Evolutionary conservation across 2,888 invertebrate genomes (phyloP).

Genomic region (Lepidocyrtoides sp.): DNA sequence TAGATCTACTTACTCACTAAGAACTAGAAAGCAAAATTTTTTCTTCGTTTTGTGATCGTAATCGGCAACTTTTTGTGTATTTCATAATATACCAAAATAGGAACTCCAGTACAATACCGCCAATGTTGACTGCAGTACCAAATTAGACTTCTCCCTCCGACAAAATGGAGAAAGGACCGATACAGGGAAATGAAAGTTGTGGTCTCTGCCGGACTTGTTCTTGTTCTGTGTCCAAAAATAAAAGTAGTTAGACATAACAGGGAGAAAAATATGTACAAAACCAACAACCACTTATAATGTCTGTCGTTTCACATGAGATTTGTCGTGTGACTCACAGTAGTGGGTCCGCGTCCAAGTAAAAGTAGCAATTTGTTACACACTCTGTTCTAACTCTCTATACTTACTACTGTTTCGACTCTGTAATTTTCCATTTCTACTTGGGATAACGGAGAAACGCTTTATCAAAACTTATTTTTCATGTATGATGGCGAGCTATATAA

Average conservation of each 20-base stretch:
- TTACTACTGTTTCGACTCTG: neutral
- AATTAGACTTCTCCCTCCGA: neutral
- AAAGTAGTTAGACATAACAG: neutral
- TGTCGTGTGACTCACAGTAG: constrained; percentile 33
- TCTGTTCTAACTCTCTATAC: neutral
- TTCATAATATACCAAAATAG: neutral
- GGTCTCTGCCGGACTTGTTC: constrained; percentile 6
- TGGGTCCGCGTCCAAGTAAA: constrained; percentile 36
- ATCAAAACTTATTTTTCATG: neutral
- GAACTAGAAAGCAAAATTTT: neutral
- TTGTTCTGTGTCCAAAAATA: neutral
- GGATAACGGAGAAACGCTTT: neutral
- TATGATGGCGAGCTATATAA: neutral
- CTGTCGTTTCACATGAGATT: constrained; percentile 29
- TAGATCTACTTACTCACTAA: neutral
- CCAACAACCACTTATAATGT: constrained; percentile 23
- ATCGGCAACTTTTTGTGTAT: constrained; percentile 1
- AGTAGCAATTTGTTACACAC: constrained; percentile 43
- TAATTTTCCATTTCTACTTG: neutral
- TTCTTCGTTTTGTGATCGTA: neutral
- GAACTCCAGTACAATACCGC: neutral
- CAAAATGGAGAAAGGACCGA: neutral
- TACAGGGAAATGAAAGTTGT: neutral
- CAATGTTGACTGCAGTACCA: neutral
- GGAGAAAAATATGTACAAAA: constrained; percentile 20